These are phyloP conservation scores for Cyrtorhinus lividipennis DNA, from an alignment of 1,140 invertebrate genomes.

Conservation along the genomic window DNA sequence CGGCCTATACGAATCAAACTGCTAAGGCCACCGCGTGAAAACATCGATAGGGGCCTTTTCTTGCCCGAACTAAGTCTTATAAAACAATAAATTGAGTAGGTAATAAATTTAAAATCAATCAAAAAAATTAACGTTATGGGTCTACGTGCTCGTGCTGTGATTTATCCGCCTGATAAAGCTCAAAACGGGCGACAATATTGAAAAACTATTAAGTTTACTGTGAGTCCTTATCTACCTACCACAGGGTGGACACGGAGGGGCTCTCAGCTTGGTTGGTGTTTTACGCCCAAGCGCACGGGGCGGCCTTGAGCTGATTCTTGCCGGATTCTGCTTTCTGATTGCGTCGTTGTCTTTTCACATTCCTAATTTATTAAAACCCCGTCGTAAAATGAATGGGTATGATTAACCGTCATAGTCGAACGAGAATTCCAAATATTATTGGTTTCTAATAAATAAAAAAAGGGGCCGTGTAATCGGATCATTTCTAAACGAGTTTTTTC, in stretches of 20 bases:
- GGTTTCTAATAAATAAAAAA: background rate
- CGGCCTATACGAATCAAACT: slow-evolving; percentile 53
- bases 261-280: background rate
- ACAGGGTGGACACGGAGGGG: background rate
- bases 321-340: slow-evolving; percentile 4
- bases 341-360: background rate
- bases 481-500: background rate
- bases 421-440: background rate
- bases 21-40: slow-evolving; percentile 13
- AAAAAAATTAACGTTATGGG: background rate
- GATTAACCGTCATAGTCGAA: background rate
- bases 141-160: background rate
- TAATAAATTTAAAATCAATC: no score
- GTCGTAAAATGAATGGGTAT: no score
- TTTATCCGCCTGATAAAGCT: background rate
- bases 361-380: no score
- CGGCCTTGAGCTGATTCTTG: slow-evolving; percentile 8
- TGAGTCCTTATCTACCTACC: background rate
- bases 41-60: background rate
- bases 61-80: background rate
- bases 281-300: background rate
- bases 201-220: background rate
- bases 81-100: background rate
- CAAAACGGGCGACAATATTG: background rate
- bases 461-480: background rate